phyloP scores from a whole-genome alignment of 2,113 vertebrate genomes.

The Taxidea taxus region DNA sequence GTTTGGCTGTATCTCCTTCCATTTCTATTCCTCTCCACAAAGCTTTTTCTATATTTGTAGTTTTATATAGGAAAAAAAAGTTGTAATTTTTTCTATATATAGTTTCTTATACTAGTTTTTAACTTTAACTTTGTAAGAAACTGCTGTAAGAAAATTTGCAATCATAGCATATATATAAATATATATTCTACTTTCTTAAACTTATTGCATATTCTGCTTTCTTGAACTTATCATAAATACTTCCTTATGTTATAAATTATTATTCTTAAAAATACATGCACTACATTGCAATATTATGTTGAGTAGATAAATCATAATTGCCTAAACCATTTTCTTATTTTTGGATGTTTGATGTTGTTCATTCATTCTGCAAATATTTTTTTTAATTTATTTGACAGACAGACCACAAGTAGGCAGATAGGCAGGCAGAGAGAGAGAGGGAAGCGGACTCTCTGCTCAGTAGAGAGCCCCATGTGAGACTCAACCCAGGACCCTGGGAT shows the following conservation, averaged over 20 bases:
- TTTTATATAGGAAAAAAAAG: not conserved
- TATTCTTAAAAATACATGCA: slow-evolving; percentile 14
- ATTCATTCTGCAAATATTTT: slow-evolving; percentile 10
- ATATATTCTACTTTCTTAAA: slow-evolving; percentile 17
- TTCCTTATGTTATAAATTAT: not conserved
- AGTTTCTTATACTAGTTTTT: not conserved
- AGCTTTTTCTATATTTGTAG: slow-evolving; percentile 7
- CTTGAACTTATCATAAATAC: slow-evolving; percentile 27
- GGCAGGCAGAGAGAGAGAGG: too few species aligned
- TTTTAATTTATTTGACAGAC: too few species aligned
- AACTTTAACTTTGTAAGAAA: not conserved
- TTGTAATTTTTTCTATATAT: not conserved
- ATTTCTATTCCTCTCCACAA: not conserved
- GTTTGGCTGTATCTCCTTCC: not conserved
- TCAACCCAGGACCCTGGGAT: too few species aligned
- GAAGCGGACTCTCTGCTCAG: too few species aligned
- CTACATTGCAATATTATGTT: not conserved
- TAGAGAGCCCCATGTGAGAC: too few species aligned
- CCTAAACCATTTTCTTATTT: not conserved
- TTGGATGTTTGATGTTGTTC: not conserved
- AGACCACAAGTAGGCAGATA: too few species aligned
- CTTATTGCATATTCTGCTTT: slow-evolving; percentile 1
- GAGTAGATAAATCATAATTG: not conserved
- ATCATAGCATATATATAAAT: not conserved
- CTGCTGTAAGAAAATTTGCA: not conserved